Evolutionary conservation across 1,140 invertebrate genomes (phyloP), one percentile per base, ranked within the genome.

Genomic region (Stenopsyche tienmushanensis): DNA sequence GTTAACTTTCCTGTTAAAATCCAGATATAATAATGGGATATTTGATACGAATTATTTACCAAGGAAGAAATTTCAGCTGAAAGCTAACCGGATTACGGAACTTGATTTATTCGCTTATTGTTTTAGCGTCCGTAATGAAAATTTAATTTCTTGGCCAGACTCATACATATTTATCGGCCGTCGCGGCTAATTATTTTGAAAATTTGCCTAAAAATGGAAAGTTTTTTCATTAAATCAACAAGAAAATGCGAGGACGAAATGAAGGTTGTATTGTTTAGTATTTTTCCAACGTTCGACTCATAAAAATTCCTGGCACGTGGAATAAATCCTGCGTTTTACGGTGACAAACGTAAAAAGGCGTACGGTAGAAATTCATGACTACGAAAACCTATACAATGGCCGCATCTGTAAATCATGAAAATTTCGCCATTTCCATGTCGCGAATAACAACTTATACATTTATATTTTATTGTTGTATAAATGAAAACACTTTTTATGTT

Each of bases 271-370:
- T 34, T 13, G 29, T 34, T 34, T 34, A 34, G 13, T 34, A 34
- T 34, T 34, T 34, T 34, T 7, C 29, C 29, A 13, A 13, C 29
- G 29, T 34, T 34, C 29, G 5, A 13, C 13, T 17, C 50, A 53
- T 53, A 53, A 58, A 58, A 58, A 44, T 58, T 58, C 55, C 17
- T 21, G 34, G 7, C 55, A 24, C 55, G 55, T 17, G 29, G 17
- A 41, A 58, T 58, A 58, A 58, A 58, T 58, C 55, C 8, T 41
- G 41, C 52, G 52, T 2, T 54, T 54, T 54, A 54, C 52, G 24
- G 52, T 25, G 52, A 54, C 20, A 29, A 25, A 25, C 20, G 52
- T 29, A 18, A 29, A 25, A n/a, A 20, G 24, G 23, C 20, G 52
- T 54, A 18, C 20, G 15, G 8, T 3, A 3, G 17, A 15, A 18